Conservation (phyloP, 2,797 vertebrate species). For the Hypotaenidia okinawae region DNA sequence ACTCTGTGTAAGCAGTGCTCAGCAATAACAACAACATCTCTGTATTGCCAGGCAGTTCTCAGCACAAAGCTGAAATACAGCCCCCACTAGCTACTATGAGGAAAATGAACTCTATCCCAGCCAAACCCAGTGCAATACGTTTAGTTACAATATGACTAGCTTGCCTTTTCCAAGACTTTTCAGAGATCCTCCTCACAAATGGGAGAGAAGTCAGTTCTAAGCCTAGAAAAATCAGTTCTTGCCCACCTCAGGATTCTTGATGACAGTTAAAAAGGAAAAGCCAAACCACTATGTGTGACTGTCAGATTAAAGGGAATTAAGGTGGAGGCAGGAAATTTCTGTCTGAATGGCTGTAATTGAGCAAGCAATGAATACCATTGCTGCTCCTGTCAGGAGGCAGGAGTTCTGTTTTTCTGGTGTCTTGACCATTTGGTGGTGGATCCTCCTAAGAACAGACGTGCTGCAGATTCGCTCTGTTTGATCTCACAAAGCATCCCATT, state of each 20-base stretch:
- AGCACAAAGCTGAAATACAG: too few relatives aligned
- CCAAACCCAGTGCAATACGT: too few relatives aligned
- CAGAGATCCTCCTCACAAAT: background rate
- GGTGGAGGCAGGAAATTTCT: background rate
- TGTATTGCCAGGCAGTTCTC: too few relatives aligned
- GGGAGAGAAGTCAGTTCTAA: background rate
- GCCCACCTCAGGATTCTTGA: background rate
- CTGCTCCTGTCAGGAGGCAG: background rate
- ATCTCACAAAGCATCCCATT: background rate
- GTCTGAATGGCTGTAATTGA: background rate
- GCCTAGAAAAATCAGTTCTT: background rate
- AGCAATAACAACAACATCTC: too few relatives aligned
- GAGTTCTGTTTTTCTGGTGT: background rate
- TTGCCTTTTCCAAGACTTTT: background rate
- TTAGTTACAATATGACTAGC: background rate
- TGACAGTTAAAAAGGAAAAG: background rate
- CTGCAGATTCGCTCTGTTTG: background rate
- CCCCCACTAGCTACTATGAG: too few relatives aligned
- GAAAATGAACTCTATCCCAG: too few relatives aligned
- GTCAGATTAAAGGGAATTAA: background rate
- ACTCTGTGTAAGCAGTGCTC: too few relatives aligned
- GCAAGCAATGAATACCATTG: background rate
- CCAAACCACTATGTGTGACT: background rate
- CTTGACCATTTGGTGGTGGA: background rate
- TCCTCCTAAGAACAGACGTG: background rate